Evolutionary conservation across 2,888 invertebrate species (phyloP).

Genomic region (Hirtodrosophila alboralis): DNA sequence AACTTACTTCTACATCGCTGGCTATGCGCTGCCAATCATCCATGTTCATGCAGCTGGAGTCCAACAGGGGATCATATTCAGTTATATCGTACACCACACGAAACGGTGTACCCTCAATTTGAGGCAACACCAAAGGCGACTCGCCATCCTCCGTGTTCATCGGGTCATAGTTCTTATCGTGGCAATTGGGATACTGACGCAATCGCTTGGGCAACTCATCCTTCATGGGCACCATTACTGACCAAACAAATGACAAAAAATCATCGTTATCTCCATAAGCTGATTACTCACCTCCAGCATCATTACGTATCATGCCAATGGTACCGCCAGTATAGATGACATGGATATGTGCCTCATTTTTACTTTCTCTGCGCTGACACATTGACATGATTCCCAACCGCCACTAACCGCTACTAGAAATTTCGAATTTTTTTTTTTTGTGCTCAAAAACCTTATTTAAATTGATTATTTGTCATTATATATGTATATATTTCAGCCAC

Average conservation of each 20-base stretch:
- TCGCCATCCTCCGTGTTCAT: conserved; percentile 84
- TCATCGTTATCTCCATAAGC: background rate
- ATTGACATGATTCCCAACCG: conserved; percentile 6
- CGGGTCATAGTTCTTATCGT: conserved; percentile 88
- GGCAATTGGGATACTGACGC: conserved; percentile 91
- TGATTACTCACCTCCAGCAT: conserved; percentile 88
- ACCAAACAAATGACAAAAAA: background rate
- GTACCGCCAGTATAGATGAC: conserved; percentile 98
- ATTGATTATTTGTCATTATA: no score
- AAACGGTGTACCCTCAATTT: conserved; percentile 84
- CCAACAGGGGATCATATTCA: conserved; percentile 94
- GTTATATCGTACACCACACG: conserved; percentile 90
- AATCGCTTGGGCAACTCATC: conserved; percentile 74
- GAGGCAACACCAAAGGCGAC: conserved; percentile 86
- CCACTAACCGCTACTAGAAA: background rate
- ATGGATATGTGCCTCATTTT: conserved; percentile 87
- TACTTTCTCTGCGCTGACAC: conserved; percentile 13
- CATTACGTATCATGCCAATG: conserved; percentile 95
- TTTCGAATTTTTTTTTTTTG: conserved; percentile 2
- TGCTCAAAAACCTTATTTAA: background rate
- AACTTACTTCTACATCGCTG: conserved; percentile 90
- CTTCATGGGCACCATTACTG: conserved; percentile 87
- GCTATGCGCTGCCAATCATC: conserved; percentile 95
- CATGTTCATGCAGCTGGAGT: conserved; percentile 96
- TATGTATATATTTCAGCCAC: no score